A percentile compares a stretch with the other conserved stretches of the same genome.
Evolutionary conservation across 2,113 vertebrate genomes (phyloP).

Genomic region (Tragelaphus imberbis): DNA sequence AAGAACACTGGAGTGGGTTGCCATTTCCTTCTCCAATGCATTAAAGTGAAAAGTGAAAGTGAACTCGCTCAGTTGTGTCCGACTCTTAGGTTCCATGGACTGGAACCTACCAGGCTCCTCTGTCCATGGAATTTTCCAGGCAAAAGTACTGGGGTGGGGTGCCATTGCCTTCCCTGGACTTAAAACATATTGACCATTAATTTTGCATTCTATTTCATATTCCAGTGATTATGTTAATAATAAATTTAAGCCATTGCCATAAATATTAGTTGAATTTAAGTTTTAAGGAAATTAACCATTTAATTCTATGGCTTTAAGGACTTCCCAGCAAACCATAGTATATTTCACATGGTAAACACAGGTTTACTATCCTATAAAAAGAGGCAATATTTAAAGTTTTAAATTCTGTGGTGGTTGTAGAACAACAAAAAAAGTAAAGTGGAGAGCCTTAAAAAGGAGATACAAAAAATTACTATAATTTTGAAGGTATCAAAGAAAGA

Average conservation of each 20-base stretch:
- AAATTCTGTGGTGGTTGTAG: not conserved
- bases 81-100: too few relatives aligned
- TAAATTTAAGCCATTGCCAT: not conserved
- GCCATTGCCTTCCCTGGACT: too few relatives aligned
- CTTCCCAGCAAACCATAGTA: not conserved
- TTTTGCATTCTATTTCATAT: slow-evolving; percentile 5
- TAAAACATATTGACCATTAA: not conserved
- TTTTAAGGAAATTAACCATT: not conserved
- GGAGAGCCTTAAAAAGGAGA: not conserved
- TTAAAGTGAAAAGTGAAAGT: too few relatives aligned
- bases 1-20: too few relatives aligned
- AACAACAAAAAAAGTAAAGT: not conserved
- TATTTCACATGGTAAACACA: not conserved
- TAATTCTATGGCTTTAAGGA: not conserved
- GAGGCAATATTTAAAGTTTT: not conserved
- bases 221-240: not conserved
- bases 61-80: too few relatives aligned
- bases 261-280: not conserved
- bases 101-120: too few relatives aligned
- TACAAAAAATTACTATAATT: not conserved
- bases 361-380: not conserved
- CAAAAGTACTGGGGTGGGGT: too few relatives aligned
- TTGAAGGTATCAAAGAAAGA: not conserved
- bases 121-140: too few relatives aligned
- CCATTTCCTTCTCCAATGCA: too few relatives aligned